A percentile compares a stretch with the other conserved stretches of the same genome.
phyloP scores from a whole-genome alignment of 2,888 invertebrate species.

The Agrochola lychnidis region DNA sequence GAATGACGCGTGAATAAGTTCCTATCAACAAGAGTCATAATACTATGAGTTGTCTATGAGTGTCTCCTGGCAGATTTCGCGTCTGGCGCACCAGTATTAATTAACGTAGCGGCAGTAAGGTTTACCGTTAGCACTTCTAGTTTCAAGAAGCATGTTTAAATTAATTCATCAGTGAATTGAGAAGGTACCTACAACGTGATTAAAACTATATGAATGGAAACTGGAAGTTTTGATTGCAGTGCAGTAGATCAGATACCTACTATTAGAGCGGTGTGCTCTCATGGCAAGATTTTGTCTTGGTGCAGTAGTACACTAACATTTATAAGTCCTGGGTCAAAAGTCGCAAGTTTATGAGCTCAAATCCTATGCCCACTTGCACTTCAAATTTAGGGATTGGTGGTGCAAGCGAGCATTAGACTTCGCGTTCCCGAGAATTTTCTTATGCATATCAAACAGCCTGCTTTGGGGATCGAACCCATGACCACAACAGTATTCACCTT shows the following conservation, averaged over 20 bases:
- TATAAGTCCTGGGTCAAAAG: background rate
- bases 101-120: background rate
- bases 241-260: background rate
- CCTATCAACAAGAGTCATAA: slow-evolving; percentile 5
- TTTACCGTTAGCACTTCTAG: background rate
- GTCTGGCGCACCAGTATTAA: background rate
- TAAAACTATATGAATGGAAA: background rate
- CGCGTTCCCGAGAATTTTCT: background rate
- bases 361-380: background rate
- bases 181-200: background rate
- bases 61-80: background rate
- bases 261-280: background rate
- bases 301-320: background rate
- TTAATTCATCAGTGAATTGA: background rate
- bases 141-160: background rate
- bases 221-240: background rate
- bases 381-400: too few relatives aligned
- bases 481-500: background rate
- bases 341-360: background rate
- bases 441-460: background rate
- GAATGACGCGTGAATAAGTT: background rate
- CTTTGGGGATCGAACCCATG: background rate
- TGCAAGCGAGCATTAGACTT: too few relatives aligned
- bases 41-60: background rate
- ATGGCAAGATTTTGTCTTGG: background rate